A percentile compares a stretch with the other conserved stretches of the same genome.
Evolutionary conservation across 2,113 vertebrate genomes (phyloP).

Genomic region (Pteruthius melanotis): DNA sequence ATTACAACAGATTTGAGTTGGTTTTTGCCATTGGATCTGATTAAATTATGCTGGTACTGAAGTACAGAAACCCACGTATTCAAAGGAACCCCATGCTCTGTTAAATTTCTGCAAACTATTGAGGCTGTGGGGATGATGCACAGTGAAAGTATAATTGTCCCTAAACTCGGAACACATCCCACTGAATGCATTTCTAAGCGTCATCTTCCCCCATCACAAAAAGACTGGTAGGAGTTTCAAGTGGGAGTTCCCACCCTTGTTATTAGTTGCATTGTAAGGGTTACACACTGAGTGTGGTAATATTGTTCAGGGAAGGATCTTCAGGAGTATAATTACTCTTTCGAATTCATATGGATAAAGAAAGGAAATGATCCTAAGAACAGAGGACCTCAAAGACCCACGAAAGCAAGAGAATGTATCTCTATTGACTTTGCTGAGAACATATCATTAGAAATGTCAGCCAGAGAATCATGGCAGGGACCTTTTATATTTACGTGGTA

Average conservation of each 20-base stretch:
- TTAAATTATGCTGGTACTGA: background rate
- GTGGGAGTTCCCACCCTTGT: background rate
- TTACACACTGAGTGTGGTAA: background rate
- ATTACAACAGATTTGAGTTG: background rate
- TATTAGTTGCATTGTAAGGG: background rate
- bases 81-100: background rate
- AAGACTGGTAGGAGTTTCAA: background rate
- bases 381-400: background rate
- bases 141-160: background rate
- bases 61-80: background rate
- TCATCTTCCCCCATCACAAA: background rate
- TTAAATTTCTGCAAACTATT: background rate
- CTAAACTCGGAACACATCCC: background rate
- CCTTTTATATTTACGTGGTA: background rate
- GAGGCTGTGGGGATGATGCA: background rate
- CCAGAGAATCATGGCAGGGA: background rate
- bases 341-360: background rate
- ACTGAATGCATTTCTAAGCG: background rate
- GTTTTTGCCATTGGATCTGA: background rate
- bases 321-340: background rate
- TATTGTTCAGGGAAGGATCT: background rate
- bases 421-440: background rate
- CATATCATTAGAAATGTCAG: background rate
- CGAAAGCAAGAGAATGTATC: background rate
- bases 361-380: background rate